Evolutionary conservation across 2,113 vertebrate genomes (phyloP).

Genomic region (Anas platyrhynchos): DNA sequence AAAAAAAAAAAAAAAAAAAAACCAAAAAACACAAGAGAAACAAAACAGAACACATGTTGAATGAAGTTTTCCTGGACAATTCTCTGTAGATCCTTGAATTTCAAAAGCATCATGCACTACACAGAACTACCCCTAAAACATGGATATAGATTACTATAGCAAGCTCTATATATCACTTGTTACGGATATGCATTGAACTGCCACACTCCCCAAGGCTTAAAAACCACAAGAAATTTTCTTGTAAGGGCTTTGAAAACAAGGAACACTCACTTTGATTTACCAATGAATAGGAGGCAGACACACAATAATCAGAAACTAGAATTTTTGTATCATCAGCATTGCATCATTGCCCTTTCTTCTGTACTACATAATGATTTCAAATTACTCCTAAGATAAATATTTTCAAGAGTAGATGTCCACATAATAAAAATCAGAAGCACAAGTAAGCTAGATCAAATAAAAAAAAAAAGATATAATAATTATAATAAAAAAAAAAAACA

Average conservation of each 20-base stretch:
- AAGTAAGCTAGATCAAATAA: background rate
- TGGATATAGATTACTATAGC: too few species aligned
- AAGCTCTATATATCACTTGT: background rate
- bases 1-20: background rate
- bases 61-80: background rate
- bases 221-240: background rate
- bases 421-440: background rate
- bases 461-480: background rate
- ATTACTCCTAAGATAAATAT: background rate
- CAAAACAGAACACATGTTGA: background rate
- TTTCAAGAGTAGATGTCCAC: background rate
- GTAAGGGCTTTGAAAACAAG: background rate
- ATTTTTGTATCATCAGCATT: background rate
- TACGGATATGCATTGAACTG: background rate
- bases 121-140: background rate
- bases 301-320: background rate
- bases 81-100: background rate
- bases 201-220: background rate
- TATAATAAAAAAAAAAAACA: background rate
- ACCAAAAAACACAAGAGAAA: background rate
- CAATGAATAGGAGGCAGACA: background rate
- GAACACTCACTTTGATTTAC: background rate
- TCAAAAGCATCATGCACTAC: background rate
- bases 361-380: background rate
- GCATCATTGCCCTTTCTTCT: background rate